Percentiles rank a stretch among this genome's conserved stretches.
phyloP scores from a whole-genome alignment of 2,797 vertebrate genomes.

The Lateolabrax maculatus region DNA sequence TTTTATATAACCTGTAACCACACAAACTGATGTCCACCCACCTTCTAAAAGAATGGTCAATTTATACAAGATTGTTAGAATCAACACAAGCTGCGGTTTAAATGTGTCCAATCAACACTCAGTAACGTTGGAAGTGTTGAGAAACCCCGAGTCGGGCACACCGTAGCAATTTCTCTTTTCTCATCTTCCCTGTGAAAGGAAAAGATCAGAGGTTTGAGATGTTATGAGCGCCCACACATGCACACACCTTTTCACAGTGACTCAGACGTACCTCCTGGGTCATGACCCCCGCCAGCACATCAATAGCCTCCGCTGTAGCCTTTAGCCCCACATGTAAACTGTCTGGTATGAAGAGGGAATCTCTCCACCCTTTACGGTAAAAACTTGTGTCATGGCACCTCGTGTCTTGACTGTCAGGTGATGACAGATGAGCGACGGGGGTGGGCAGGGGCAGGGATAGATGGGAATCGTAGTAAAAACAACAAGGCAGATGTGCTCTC shows the following conservation, averaged over 20 bases:
- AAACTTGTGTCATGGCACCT: slow-evolving; percentile 63
- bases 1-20: not conserved
- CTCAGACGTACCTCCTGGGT: slow-evolving; percentile 59
- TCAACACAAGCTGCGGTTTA: not conserved
- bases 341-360: slow-evolving; percentile 49
- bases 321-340: slow-evolving; percentile 39
- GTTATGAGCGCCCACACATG: slow-evolving; percentile 26
- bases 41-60: not conserved
- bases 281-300: slow-evolving; percentile 62
- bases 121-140: not conserved
- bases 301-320: slow-evolving; percentile 47
- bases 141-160: not conserved
- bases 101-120: not conserved
- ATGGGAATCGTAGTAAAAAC: slow-evolving; percentile 82
- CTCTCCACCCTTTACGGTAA: slow-evolving; percentile 75
- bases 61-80: not conserved
- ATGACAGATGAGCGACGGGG: slow-evolving; percentile 74
- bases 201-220: slow-evolving; percentile 46
- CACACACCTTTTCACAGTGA: slow-evolving; percentile 44
- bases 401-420: slow-evolving; percentile 62
- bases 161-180: not conserved
- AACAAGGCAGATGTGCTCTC: slow-evolving; percentile 81
- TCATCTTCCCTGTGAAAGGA: slow-evolving; percentile 5
- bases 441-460: slow-evolving; percentile 70
- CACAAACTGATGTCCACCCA: not conserved